Conservation (phyloP, 1,140 invertebrate genomes). For the Holcopasites calliopsidis region DNA sequence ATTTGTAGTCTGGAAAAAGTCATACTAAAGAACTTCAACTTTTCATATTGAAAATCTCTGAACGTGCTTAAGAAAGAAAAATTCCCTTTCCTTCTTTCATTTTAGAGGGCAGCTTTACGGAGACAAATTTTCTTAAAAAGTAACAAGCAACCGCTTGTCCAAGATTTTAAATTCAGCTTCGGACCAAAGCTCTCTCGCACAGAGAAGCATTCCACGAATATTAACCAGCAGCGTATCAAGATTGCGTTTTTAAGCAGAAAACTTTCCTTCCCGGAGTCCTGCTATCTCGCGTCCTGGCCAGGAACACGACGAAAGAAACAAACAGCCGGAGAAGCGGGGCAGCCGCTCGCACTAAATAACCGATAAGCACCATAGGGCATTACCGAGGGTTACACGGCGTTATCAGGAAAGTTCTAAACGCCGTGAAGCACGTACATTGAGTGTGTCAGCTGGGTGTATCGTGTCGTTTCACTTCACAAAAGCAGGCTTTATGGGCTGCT, state of each 20-base stretch:
- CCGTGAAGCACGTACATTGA: conserved; percentile 28
- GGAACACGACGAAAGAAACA: conserved; percentile 1
- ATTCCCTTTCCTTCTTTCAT: too few relatives aligned
- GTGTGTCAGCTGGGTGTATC: conserved; percentile 40
- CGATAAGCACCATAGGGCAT: conserved; percentile 35
- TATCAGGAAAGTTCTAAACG: conserved; percentile 43
- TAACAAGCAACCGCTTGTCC: too few relatives aligned
- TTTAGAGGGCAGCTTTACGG: too few relatives aligned
- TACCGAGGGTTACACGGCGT: conserved; percentile 25
- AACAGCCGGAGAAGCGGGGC: not conserved
- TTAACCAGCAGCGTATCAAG: too few relatives aligned
- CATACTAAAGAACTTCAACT: too few relatives aligned
- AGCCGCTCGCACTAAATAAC: conserved; percentile 29
- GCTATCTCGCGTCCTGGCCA: not conserved
- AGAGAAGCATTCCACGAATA: too few relatives aligned
- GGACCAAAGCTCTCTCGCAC: too few relatives aligned
- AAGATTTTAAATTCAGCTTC: too few relatives aligned
- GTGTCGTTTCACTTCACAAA: conserved; percentile 39
- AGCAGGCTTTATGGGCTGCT: conserved; percentile 17
- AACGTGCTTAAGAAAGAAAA: too few relatives aligned
- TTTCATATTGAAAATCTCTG: too few relatives aligned
- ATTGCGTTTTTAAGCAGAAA: not conserved
- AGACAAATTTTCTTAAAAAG: too few relatives aligned
- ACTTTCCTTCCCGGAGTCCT: not conserved
- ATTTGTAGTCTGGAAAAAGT: too few relatives aligned